Conservation (phyloP, 2,888 invertebrate genomes). For the Lepeophtheirus nordmannii region DNA sequence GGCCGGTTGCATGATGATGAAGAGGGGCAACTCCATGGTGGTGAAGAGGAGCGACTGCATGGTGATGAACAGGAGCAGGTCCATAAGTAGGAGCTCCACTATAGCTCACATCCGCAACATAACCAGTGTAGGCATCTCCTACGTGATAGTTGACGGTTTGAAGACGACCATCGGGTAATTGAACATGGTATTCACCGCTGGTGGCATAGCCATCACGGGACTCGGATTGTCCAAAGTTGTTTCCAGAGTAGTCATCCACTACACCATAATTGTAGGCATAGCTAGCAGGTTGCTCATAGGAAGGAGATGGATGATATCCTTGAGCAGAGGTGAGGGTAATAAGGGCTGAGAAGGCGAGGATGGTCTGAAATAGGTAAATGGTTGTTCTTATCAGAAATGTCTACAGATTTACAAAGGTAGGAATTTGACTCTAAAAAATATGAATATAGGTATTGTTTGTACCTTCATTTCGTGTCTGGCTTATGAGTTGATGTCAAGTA, state of each 20-base stretch:
- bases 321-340: neutral
- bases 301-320: neutral
- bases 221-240: constrained; percentile 13
- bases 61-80: too few relatives aligned
- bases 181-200: neutral
- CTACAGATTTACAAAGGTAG: too few relatives aligned
- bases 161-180: constrained; percentile 12
- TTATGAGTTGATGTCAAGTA: too few relatives aligned
- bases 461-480: too few relatives aligned
- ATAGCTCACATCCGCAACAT: constrained; percentile 11
- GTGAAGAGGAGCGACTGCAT: too few relatives aligned
- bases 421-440: too few relatives aligned
- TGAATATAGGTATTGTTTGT: too few relatives aligned
- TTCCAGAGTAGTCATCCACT: constrained; percentile 4
- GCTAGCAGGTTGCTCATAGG: neutral
- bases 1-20: too few relatives aligned
- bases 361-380: too few relatives aligned
- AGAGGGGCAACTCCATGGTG: too few relatives aligned
- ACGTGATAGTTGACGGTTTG: constrained; percentile 8
- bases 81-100: neutral
- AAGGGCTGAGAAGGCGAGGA: neutral
- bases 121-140: constrained; percentile 10
- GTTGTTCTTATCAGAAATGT: too few relatives aligned
- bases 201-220: constrained; percentile 10
- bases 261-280: neutral